Conservation (phyloP, 2,797 vertebrate species). For the Falco biarmicus region DNA sequence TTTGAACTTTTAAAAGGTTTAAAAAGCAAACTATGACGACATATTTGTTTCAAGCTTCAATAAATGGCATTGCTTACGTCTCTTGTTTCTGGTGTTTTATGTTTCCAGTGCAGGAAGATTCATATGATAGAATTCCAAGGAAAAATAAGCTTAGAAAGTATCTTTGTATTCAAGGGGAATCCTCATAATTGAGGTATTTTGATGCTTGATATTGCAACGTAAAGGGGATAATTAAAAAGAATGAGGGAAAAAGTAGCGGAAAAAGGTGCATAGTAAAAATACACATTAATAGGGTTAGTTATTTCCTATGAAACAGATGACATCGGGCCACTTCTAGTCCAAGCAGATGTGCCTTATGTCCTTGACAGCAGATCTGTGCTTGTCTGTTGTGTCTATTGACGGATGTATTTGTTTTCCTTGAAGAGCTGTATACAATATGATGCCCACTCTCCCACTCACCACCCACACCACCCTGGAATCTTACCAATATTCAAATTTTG, state of each 20-base stretch:
- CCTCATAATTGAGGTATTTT: background rate
- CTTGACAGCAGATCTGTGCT: background rate
- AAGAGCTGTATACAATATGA: background rate
- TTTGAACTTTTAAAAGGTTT: conserved; percentile 16
- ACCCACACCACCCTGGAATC: rapidly evolving
- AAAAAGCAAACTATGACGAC: conserved; percentile 44
- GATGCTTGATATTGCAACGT: background rate
- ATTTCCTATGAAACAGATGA: background rate
- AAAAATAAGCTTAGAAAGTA: background rate
- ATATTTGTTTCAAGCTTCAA: conserved; percentile 63
- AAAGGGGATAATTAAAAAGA: background rate
- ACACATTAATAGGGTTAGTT: background rate
- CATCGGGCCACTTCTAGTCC: background rate
- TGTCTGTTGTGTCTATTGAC: background rate
- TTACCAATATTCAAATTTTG: background rate
- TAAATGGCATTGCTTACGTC: conserved; percentile 66
- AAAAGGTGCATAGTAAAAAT: background rate
- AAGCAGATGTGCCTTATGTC: background rate
- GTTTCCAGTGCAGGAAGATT: background rate
- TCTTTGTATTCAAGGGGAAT: background rate
- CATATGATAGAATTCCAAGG: rapidly evolving
- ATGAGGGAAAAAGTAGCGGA: background rate
- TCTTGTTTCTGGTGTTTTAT: background rate
- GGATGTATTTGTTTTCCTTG: background rate
- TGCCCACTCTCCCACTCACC: too few species aligned